Base-by-base conservation (phyloP, 2,113 vertebrate species). In the Pluvianellus socialis region DNA sequence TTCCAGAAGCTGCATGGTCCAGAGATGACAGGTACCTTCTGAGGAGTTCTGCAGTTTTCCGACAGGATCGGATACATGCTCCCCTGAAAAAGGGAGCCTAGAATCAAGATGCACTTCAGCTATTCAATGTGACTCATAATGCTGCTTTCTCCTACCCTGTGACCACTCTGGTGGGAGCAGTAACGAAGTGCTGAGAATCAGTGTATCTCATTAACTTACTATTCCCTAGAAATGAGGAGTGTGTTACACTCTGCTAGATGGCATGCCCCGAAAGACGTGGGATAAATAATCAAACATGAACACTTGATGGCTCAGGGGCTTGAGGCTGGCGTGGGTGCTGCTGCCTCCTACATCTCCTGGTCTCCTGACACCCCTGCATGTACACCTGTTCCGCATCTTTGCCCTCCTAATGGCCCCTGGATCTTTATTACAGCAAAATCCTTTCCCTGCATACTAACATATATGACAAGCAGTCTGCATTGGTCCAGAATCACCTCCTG, bases 341-440 rank as follows among this genome's bases (percentile, higher is more conserved):
- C 7, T 4, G 32, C 49, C 50, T 15, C 32, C 40, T 6, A 2
- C 24, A 32, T 56, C 42, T 82, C 20, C n/a, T 26, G 19, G 21
- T 55, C 17, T 62, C 32, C 63, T 35, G 32, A 23, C 44, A 87
- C 40, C 7, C 9, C 32, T 42, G 9, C 32, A 10, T 0, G 0
- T 16, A 9, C 5, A 19, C 13, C 15, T 63, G 8, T 40, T 49
- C n/a, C 84, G 55, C 59, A 13, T 35, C 27, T 18, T 79, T 22
- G 40, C 9, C 7, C 16, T 63, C 22, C 35, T 58, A 40, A 24
- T 9, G 30, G 8, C 6, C 7, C 8, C 66, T 9, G 14, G n/a
- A 55, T 7, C 2, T 14, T 49, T 12, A 45, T 4, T 55, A 63
- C 89, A 79, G 52, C 4, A 70, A 75, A 50, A 27, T 6, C 9